Percentiles rank a stretch among this genome's conserved stretches.
Conservation (phyloP, 2,888 invertebrate genomes). For the Stomorhina lunata region DNA sequence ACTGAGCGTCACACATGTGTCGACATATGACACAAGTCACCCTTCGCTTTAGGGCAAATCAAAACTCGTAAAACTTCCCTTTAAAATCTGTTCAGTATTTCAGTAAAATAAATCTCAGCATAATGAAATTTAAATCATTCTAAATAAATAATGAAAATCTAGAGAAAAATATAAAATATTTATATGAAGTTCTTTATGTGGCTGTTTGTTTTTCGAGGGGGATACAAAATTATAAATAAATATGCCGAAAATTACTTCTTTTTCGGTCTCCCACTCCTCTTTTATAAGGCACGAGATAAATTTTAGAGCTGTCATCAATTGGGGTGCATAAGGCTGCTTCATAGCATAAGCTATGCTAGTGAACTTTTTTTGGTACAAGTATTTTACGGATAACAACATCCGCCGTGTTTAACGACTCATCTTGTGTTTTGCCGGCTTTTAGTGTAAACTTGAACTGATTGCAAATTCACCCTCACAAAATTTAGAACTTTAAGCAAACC, state of each 20-base stretch:
- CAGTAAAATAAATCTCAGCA: conserved; percentile 68
- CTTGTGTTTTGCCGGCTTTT: conserved; percentile 49
- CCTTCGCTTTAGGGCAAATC: conserved; percentile 16
- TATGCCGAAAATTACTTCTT: conserved; percentile 37
- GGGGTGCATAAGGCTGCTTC: conserved; percentile 15
- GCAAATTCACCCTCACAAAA: conserved; percentile 60
- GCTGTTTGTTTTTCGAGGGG: conserved; percentile 22
- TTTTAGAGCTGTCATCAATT: conserved; percentile 28
- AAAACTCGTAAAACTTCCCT: conserved; percentile 27
- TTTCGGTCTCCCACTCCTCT: conserved; percentile 11
- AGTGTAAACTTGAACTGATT: conserved; percentile 49
- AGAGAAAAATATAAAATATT: conserved; percentile 20
- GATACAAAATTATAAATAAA: conserved; percentile 56
- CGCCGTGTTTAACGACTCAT: conserved; percentile 65
- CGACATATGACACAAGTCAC: conserved; percentile 35
- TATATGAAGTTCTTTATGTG: conserved; percentile 30
- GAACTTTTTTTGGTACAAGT: conserved; percentile 27
- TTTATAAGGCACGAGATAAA: background rate
- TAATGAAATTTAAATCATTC: conserved; percentile 76
- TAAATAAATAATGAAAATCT: background rate
- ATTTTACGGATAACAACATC: conserved; percentile 65
- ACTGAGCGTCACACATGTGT: background rate
- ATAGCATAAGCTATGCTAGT: background rate
- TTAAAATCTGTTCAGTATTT: conserved; percentile 12
- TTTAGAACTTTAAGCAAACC: conserved; percentile 40